Evolutionary conservation across 2,797 vertebrate species (phyloP).

Genomic region (Sarcophilus harrisii): DNA sequence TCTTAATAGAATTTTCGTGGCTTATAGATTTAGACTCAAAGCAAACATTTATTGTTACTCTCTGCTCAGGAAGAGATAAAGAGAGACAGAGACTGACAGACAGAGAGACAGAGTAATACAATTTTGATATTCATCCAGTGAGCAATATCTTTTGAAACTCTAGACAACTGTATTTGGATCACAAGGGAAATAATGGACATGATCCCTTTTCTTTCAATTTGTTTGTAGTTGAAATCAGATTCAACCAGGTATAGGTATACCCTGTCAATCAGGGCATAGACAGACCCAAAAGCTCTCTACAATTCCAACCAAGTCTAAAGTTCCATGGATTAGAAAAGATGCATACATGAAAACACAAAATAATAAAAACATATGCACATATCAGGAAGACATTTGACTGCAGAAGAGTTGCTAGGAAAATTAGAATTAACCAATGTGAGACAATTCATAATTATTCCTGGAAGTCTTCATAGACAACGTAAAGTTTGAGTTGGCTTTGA

Average conservation of each 20-base stretch:
- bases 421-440: background rate
- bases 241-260: no score
- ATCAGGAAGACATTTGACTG: background rate
- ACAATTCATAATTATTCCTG: slow-evolving; percentile 7
- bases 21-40: background rate
- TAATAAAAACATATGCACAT: background rate
- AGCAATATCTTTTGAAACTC: background rate
- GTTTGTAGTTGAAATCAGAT: background rate
- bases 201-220: background rate
- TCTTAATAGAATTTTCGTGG: background rate
- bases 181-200: background rate
- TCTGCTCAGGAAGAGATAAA: background rate
- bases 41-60: background rate
- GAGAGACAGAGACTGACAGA: background rate
- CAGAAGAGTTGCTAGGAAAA: background rate
- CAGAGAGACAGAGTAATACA: background rate
- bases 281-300: background rate
- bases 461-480: slow-evolving; percentile 16
- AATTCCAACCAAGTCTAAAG: background rate
- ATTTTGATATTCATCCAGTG: background rate
- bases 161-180: background rate
- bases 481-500: slow-evolving; percentile 23
- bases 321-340: background rate
- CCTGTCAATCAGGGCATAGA: background rate
- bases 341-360: background rate